Base-by-base conservation (phyloP, 1,140 invertebrate species). In the Rhizoglyphus robini region DNA sequence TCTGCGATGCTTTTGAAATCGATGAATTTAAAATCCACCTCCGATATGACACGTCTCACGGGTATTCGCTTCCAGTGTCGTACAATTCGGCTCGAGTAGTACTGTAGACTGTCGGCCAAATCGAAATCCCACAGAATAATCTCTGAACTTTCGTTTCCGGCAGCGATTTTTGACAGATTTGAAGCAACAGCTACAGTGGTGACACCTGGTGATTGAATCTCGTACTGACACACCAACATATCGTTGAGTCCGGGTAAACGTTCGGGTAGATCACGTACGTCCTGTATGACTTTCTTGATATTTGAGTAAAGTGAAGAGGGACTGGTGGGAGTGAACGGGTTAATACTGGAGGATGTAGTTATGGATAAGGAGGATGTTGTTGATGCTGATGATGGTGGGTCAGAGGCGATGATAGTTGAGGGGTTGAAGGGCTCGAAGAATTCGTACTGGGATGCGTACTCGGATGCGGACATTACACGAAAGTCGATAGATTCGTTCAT, bases 401-500 rank as follows among this genome's bases (percentile, higher is more conserved):
- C n/a, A n/a, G n/a, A n/a, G n/a, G n/a, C n/a, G n/a, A n/a, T n/a
- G n/a, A n/a, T n/a, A n/a, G n/a, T n/a, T n/a, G n/a, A n/a, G n/a
- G n/a, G n/a, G n/a, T n/a, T n/a, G n/a, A n/a, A n/a, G n/a, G n/a
- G n/a, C n/a, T n/a, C n/a, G n/a, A n/a, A n/a, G n/a, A n/a, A n/a
- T n/a, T n/a, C n/a, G n/a, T n/a, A n/a, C n/a, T n/a, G n/a, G n/a
- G n/a, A n/a, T n/a, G n/a, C n/a, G 25, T 58, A 58, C 25, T 58
- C 27, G 3, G 15, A n/a, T 29, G n/a, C 18, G 15, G 54, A 23
- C 54, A 58, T 29, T 3, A 58, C 31, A 34, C 54, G 54, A 47
- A 63, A 51, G 20, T 63, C 61, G 11, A 63, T 4, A 30, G 8
- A 51, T 15, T n/a, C 20, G 32, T 63, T 63, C 11, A 63, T n/a